A percentile compares a stretch with the other conserved stretches of the same genome.
Evolutionary conservation across 2,797 vertebrate species (phyloP).

Genomic region (Sebastes trivittatus): DNA sequence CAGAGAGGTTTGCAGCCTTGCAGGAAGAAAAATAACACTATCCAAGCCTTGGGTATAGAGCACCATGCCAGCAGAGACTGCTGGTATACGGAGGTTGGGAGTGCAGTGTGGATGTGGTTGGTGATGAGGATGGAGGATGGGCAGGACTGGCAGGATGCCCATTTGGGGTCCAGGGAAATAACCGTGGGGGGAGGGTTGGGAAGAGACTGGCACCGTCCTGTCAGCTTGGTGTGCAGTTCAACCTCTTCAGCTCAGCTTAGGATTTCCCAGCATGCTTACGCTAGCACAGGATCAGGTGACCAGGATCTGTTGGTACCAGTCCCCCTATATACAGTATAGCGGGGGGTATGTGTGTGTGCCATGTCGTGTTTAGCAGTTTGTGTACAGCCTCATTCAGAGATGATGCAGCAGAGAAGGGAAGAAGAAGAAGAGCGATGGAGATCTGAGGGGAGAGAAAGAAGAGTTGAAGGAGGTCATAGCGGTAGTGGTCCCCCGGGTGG

Average conservation of each 20-base stretch:
- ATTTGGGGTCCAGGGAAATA: slow-evolving; percentile 73
- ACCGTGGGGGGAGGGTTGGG: slow-evolving; percentile 54
- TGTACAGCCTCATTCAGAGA: neutral
- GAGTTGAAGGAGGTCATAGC: slow-evolving; percentile 18
- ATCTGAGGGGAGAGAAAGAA: neutral
- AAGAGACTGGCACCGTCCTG: slow-evolving; percentile 56
- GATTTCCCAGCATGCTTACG: slow-evolving; percentile 55
- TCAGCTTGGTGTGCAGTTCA: slow-evolving; percentile 52
- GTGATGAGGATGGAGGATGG: slow-evolving; percentile 68
- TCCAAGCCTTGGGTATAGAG: slow-evolving; percentile 12
- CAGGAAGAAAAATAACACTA: slow-evolving; percentile 2
- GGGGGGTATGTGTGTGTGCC: neutral
- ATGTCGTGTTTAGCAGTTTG: neutral
- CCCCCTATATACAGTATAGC: neutral
- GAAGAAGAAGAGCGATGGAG: neutral
- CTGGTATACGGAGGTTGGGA: slow-evolving; percentile 30
- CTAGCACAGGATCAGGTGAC: slow-evolving; percentile 43
- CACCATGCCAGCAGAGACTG: slow-evolving; percentile 44
- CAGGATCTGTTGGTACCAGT: neutral
- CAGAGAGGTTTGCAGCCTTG: slow-evolving; percentile 25
- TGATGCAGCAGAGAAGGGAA: neutral
- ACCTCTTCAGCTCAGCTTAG: slow-evolving; percentile 39
- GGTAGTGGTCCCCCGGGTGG: slow-evolving; percentile 34
- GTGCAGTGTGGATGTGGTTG: slow-evolving; percentile 45
- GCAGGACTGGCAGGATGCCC: slow-evolving; percentile 71